A percentile compares a stretch with the other conserved stretches of the same genome.
Evolutionary conservation across 2,113 vertebrate species (phyloP).

Genomic region (Oenanthe oenanthe): DNA sequence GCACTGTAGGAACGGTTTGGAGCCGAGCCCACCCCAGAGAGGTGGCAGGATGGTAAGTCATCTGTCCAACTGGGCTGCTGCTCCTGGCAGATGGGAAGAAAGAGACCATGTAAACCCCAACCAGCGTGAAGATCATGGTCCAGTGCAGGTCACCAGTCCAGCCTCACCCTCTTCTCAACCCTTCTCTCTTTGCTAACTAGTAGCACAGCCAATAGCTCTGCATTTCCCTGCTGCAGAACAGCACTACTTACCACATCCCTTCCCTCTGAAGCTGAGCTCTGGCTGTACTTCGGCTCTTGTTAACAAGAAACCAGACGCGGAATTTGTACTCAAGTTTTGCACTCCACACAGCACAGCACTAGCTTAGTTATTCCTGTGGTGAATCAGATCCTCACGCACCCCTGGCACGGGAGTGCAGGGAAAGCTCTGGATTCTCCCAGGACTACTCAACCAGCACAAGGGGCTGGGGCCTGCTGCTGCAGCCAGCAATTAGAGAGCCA

Average conservation of each 20-base stretch:
- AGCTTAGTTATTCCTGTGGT: background rate
- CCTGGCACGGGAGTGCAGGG: background rate
- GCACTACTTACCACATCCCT: background rate
- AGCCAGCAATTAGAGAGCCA: background rate
- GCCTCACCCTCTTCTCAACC: background rate
- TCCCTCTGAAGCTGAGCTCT: background rate
- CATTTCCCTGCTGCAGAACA: background rate
- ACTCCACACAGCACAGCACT: background rate
- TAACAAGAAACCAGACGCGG: background rate
- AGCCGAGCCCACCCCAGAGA: constrained; percentile 90
- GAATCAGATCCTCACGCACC: background rate
- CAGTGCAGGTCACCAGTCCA: background rate
- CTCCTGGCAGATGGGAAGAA: constrained; percentile 49
- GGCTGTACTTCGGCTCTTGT: background rate
- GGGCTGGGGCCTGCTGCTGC: background rate
- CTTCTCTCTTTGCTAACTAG: background rate
- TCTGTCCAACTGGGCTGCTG: constrained; percentile 98
- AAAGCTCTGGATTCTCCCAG: background rate
- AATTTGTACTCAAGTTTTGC: background rate
- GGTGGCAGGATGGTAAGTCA: constrained; percentile 91
- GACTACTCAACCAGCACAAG: background rate
- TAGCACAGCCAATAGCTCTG: background rate
- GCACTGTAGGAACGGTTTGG: constrained; percentile 88
- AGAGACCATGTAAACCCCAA: background rate
- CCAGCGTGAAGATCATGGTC: background rate